Conservation (phyloP, 1,140 invertebrate genomes). For the Bombus soroeensis region DNA sequence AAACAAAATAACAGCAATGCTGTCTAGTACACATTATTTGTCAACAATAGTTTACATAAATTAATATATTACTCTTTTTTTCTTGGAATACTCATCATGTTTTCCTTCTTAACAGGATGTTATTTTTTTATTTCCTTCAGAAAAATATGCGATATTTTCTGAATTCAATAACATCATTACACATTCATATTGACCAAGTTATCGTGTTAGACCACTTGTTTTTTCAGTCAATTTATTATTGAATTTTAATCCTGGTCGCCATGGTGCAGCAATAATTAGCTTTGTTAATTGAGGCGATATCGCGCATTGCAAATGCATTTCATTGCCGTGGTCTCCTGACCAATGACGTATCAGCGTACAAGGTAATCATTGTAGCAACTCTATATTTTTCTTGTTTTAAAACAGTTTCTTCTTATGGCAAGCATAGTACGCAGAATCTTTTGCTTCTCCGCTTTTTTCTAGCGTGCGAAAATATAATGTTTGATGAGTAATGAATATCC, state of each 20-base stretch:
- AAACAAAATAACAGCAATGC: neutral
- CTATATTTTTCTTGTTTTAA: too few species aligned
- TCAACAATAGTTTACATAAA: neutral
- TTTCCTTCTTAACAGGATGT: neutral
- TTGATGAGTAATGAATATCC: neutral
- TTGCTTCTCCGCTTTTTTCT: too few species aligned
- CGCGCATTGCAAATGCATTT: neutral
- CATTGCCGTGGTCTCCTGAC: neutral
- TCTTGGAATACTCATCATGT: neutral
- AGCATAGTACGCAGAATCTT: too few species aligned
- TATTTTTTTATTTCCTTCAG: too few species aligned
- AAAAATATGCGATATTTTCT: neutral
- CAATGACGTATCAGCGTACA: too few species aligned
- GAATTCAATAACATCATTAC: too few species aligned
- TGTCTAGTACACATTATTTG: neutral
- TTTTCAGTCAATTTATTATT: too few species aligned
- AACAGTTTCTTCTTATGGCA: too few species aligned
- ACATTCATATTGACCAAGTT: too few species aligned
- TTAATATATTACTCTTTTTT: neutral
- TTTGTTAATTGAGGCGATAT: constrained; percentile 7
- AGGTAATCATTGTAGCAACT: too few species aligned
- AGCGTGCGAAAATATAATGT: neutral
- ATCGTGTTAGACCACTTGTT: too few species aligned
- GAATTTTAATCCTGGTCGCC: neutral
- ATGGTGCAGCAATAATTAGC: neutral